Evolutionary conservation across 2,797 vertebrate species (phyloP), one percentile per base, ranked within the genome.

Genomic region (Australoheros facetus): DNA sequence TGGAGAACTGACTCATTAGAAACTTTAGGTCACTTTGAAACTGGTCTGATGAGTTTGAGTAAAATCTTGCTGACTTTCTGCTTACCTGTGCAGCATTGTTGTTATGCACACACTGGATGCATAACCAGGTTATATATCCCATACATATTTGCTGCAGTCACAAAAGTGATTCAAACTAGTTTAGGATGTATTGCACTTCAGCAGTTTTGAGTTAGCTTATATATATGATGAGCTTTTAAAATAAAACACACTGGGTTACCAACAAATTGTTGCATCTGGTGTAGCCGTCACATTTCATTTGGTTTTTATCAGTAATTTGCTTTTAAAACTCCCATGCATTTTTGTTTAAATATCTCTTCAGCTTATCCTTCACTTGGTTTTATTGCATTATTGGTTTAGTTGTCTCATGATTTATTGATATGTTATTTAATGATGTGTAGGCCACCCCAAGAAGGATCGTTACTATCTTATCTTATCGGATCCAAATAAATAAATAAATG

Each of bases 21-120:
- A 13, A 23, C 59, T 23, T 62, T 42, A 10, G 39, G n/a, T 42
- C 42, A 64, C 60, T 64, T 64, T 64, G 39, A 64, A 62, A 62
- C 59, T 13, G 9, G 59, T 42, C 39, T 26, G 13, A 26, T 62
- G 12, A 4, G 0, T 62, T 42, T 62, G 4, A 42, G 1, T 5
- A 16, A 42, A 62, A 62, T 62, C 4, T 42, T 62, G 23, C 23
- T 42, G 59, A 62, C 59, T 23, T 62, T 39, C 59, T 62, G 7
- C 34, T 21, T 34, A 23, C n/a, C 12, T 21, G n/a, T 39, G 58
- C 3, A 0, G 39, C n/a, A 39, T 23, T 62, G 21, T 39, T 39
- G 59, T 42, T 14, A 13, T 12, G 39, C 11, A 12, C 11, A 12
- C 39, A 4, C 39, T 39, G 39, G 11, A 39, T 9, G 9, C 39